Conservation (phyloP, 2,888 invertebrate genomes). For the Apamea anceps region DNA sequence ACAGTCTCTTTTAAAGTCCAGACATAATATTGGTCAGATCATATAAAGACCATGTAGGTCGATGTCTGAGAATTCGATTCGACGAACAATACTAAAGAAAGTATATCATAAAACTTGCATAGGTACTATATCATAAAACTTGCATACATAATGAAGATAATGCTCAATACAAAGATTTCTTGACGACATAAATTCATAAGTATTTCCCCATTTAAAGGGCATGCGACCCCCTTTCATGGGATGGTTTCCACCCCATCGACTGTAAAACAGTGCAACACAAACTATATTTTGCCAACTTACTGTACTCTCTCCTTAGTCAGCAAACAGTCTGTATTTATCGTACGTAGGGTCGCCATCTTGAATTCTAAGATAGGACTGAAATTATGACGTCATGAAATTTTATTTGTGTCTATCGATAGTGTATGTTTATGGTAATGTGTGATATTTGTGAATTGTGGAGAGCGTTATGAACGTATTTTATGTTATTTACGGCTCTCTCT, state of each 20-base stretch:
- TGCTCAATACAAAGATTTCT: neutral
- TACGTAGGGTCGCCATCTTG: slow-evolving; percentile 64
- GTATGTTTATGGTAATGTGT: slow-evolving; percentile 48
- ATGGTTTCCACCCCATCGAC: slow-evolving; percentile 42
- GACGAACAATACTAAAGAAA: too few species aligned
- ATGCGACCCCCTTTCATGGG: slow-evolving; percentile 13
- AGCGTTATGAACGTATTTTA: slow-evolving; percentile 25
- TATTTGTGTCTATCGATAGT: slow-evolving; percentile 53
- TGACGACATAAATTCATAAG: neutral
- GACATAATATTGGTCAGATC: too few species aligned
- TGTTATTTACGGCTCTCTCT: slow-evolving; percentile 8
- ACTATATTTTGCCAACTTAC: slow-evolving; percentile 71
- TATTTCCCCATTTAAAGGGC: slow-evolving; percentile 3
- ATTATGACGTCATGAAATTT: slow-evolving; percentile 58
- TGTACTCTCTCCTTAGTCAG: slow-evolving; percentile 66
- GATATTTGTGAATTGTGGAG: slow-evolving; percentile 30
- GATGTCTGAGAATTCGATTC: too few species aligned
- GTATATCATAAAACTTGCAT: too few species aligned
- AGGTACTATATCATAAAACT: too few species aligned
- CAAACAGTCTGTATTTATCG: slow-evolving; percentile 76
- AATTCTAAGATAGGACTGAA: slow-evolving; percentile 37
- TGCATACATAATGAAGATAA: neutral
- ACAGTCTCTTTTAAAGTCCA: too few species aligned
- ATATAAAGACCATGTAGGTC: too few species aligned
- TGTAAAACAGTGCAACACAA: slow-evolving; percentile 63